Percentiles rank a stretch among this genome's conserved stretches.
These are phyloP conservation scores for Mylabris phalerata DNA, from an alignment of 1,140 invertebrate species.

Conservation along the genomic window DNA sequence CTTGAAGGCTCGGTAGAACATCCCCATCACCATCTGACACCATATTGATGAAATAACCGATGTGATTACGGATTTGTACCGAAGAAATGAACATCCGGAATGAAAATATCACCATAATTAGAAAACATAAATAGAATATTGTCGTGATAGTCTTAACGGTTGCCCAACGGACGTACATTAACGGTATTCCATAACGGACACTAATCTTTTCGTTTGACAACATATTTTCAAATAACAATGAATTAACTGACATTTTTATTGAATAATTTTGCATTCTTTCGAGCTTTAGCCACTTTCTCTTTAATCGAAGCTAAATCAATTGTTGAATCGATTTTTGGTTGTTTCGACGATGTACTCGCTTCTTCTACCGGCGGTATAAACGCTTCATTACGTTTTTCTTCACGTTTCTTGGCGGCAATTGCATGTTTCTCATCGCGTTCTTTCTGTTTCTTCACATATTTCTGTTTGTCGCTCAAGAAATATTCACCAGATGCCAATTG, in stretches of 20 bases:
- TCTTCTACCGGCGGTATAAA: conserved; percentile 79
- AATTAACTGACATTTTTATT: conserved; percentile 16
- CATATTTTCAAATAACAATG: neutral
- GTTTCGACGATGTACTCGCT: conserved; percentile 15
- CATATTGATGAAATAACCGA: conserved; percentile 36
- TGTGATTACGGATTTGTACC: conserved; percentile 24
- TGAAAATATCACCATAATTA: conserved; percentile 19
- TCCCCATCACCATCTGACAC: conserved; percentile 31
- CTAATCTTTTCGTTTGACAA: neutral
- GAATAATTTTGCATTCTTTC: conserved; percentile 30
- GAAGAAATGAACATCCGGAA: conserved; percentile 23
- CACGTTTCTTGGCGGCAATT: conserved; percentile 60
- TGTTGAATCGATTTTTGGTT: conserved; percentile 26
- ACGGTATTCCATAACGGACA: neutral
- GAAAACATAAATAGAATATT: neutral
- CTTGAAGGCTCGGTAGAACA: conserved; percentile 25
- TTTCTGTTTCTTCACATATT: conserved; percentile 61
- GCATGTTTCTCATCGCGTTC: conserved; percentile 69
- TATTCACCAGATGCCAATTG: conserved; percentile 93
- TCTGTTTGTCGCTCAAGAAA: conserved; percentile 84
- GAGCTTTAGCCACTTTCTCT: conserved; percentile 62
- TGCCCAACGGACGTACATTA: neutral
- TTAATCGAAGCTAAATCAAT: conserved; percentile 60
- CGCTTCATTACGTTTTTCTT: conserved; percentile 70
- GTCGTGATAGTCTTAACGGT: conserved; percentile 1